Evolutionary conservation across 2,113 vertebrate species (phyloP), one percentile per base, ranked within the genome.

Genomic region (Saguinus imperator): DNA sequence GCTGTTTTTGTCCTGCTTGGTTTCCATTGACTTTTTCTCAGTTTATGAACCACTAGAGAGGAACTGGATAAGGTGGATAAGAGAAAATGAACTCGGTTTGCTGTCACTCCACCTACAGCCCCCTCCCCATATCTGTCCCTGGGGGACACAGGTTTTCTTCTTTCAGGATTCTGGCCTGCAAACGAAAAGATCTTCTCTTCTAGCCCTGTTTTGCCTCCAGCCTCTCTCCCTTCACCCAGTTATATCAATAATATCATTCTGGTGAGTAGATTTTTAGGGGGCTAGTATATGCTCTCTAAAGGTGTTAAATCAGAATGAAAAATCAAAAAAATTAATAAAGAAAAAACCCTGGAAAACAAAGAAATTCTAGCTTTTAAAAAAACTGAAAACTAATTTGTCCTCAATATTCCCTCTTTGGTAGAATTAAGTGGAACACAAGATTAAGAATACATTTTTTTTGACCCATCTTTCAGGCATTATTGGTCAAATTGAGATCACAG

Each of bases 131-230:
- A 50, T 14, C 21, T 35, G n/a, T 40, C n/a, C 48, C 64, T n/a
- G 1, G 70, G 58, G 73, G 13, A 58, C 17, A n/a, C 43, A 40
- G 40, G 16, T 35, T 89, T 85, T 72, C 77, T 86, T 43, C 21
- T 29, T 85, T 68, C 29, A 52, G 45, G 52, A 82, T 61, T 32
- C 52, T 37, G 21, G 25, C n/a, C 88, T 86, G 14, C 55, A 57
- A 87, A 79, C 43, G 92, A 81, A 89, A 87, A 81, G 55, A 11
- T 48, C 35, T 95, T 94, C 64, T 96, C 61, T 95, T 87, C 75
- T 66, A 17, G 27, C 21, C 14, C 48, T 37, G 37, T 66, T 72
- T n/a, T 35, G 48, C 21, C 32, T 17, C 48, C 8, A 43, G 35
- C 48, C 13, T 66, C 66, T 80, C 55, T 72, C 5, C 77, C 23